Conservation (phyloP, 2,113 vertebrate species). For the Heptranchias perlo region DNA sequence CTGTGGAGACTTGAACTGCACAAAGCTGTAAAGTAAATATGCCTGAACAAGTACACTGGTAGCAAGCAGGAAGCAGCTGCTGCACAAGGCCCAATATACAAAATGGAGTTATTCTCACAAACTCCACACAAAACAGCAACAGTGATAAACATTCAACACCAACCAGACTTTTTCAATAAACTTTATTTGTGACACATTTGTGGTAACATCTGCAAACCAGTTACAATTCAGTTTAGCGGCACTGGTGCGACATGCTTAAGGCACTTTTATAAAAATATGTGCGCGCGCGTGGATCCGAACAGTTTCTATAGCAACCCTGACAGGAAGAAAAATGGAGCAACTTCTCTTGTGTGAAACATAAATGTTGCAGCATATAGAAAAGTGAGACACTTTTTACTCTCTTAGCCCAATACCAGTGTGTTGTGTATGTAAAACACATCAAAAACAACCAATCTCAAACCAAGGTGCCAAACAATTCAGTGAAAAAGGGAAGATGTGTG, state of each 20-base stretch:
- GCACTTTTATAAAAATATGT: conserved; percentile 34
- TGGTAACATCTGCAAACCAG: conserved; percentile 25
- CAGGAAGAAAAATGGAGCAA: conserved; percentile 11
- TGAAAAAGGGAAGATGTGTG: not conserved
- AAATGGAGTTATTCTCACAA: not conserved
- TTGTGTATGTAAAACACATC: not conserved
- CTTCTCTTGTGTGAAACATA: not conserved
- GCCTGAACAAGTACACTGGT: not conserved
- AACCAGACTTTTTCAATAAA: conserved; percentile 6
- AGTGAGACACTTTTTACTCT: conserved; percentile 6
- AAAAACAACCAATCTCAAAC: not conserved
- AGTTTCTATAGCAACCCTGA: conserved; percentile 15
- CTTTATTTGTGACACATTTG: conserved; percentile 25
- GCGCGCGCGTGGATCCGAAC: not conserved
- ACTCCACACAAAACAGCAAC: not conserved
- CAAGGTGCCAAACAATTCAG: not conserved
- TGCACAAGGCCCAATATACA: not conserved
- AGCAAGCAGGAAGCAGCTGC: not conserved
- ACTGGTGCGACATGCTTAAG: conserved; percentile 26
- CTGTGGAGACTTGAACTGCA: not conserved
- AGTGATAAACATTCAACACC: not conserved
- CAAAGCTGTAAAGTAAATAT: not conserved
- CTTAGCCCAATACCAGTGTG: not conserved
- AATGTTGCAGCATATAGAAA: conserved; percentile 26
- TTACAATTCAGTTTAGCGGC: conserved; percentile 36